Base-by-base conservation (phyloP, 1,140 invertebrate species). In the Sweltsa coloradensis region DNA sequence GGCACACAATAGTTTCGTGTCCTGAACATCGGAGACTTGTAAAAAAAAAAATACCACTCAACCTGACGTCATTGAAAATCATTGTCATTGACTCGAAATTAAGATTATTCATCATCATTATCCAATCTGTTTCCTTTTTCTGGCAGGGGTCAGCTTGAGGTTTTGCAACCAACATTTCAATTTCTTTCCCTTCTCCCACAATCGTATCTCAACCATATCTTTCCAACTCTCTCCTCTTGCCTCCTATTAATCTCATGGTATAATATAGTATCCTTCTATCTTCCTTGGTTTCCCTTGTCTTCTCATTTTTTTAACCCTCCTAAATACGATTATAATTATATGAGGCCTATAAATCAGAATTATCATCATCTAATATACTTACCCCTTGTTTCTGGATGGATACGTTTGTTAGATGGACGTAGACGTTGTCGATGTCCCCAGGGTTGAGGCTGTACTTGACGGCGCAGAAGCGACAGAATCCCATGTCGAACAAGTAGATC, bases 391-490 rank as follows among this genome's bases (percentile, higher is more conserved):
- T 78, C 58, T 79, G 76, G 37, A 78, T 74, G 34, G 76, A 74
- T 0, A 79, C 76, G 63, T 79, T 79, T n/a, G 76, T 79, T 5
- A 79, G 62, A 62, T 79, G 76, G 21, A 78, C 72, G 63, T 76
- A 77, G 71, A 77, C 74, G 54, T 78, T 78, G 57, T 76, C 74
- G 14, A 75, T 57, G 51, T 76, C 72, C 25, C 60, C 60, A 27
- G 56, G 57, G 22, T 58, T 61, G 0, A 59, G 60, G 47, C 62
- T 63, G 49, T 67, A 68, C 51, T 77, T 75, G 3, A 75, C 73
- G 18, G 76, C 75, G 53, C 76, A 78, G 55, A 79, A 79, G 34
- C 76, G 61, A 52, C 73, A 73, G 59, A 79, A 79, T 5, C 76
- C 76, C n/a, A 74, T 59, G 45, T 62, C 65, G 57, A 62, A 69